These are phyloP conservation scores for Rhyacichthys aspro DNA, from an alignment of 2,797 vertebrate genomes.

Conservation along the genomic window DNA sequence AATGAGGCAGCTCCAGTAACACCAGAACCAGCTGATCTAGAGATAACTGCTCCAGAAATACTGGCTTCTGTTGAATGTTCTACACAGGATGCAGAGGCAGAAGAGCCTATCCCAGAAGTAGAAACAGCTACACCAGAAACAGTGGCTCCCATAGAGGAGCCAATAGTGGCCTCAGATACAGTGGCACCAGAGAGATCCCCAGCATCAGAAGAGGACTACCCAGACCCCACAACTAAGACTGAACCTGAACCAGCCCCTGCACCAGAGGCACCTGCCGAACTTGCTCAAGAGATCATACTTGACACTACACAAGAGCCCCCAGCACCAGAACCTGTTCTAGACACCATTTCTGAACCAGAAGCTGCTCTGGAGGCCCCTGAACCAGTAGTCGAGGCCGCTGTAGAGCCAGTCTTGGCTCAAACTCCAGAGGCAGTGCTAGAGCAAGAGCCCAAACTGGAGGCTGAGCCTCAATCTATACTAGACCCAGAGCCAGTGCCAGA, in stretches of 20 bases:
- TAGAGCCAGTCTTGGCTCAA: too few species aligned
- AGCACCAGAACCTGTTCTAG: too few species aligned
- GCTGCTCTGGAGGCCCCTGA: too few species aligned
- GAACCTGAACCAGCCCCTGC: slow-evolving; percentile 5
- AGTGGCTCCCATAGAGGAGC: neutral
- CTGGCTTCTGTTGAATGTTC: neutral
- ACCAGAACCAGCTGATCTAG: too few species aligned
- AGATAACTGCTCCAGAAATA: slow-evolving; percentile 18
- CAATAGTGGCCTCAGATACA: neutral
- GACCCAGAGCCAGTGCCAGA: slow-evolving; percentile 3
- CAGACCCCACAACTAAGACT: slow-evolving; percentile 14
- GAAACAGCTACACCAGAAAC: slow-evolving; percentile 20
- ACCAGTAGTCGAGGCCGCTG: too few species aligned
- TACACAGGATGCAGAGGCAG: too few species aligned
- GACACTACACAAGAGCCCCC: too few species aligned
- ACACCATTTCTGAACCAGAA: too few species aligned
- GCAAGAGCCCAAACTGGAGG: slow-evolving; percentile 4
- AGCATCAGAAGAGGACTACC: slow-evolving; percentile 5
- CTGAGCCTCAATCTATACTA: neutral
- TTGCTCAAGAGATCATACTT: too few species aligned
- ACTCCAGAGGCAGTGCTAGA: slow-evolving; percentile 11
- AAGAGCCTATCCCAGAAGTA: too few species aligned
- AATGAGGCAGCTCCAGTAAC: too few species aligned
- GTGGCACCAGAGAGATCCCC: too few species aligned
- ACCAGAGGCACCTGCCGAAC: neutral